Percentiles rank a stretch among this genome's conserved stretches.
Conservation (phyloP, 2,797 vertebrate species). For the Artibeus jamaicensis region DNA sequence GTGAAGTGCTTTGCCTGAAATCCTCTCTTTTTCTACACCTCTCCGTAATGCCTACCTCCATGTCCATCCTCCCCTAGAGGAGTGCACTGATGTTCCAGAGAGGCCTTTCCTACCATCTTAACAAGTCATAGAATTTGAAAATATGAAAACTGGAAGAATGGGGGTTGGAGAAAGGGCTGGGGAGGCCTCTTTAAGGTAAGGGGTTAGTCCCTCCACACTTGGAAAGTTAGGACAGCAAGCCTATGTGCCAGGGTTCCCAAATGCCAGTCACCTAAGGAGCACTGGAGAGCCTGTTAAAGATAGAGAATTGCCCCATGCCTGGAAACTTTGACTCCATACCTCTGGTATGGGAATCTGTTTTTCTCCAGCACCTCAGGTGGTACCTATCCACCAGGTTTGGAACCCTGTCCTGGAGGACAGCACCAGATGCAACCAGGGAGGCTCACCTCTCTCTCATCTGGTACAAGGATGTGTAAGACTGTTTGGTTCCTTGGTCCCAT, state of each 20-base stretch:
- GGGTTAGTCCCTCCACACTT: neutral
- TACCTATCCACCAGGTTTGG: neutral
- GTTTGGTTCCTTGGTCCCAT: neutral
- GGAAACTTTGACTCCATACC: neutral
- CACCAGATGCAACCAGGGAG: neutral
- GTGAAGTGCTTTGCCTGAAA: neutral
- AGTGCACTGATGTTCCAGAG: neutral
- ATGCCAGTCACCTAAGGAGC: neutral
- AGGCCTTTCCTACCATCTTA: neutral
- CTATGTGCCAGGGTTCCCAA: neutral
- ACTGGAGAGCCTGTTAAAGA: neutral
- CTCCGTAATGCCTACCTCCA: fast-evolving
- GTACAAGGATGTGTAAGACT: fast-evolving
- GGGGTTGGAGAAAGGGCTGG: neutral
- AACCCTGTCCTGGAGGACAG: neutral
- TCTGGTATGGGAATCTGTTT: neutral
- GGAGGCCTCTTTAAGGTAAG: neutral
- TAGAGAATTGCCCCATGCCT: too few relatives aligned
- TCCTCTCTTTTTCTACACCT: fast-evolving
- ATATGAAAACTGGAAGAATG: neutral
- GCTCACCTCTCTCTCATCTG: neutral
- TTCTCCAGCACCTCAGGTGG: neutral
- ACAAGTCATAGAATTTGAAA: neutral
- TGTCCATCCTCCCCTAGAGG: neutral
- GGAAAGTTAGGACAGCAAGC: neutral